Conservation (phyloP, 2,888 invertebrate genomes). For the Oasisia sp. region DNA sequence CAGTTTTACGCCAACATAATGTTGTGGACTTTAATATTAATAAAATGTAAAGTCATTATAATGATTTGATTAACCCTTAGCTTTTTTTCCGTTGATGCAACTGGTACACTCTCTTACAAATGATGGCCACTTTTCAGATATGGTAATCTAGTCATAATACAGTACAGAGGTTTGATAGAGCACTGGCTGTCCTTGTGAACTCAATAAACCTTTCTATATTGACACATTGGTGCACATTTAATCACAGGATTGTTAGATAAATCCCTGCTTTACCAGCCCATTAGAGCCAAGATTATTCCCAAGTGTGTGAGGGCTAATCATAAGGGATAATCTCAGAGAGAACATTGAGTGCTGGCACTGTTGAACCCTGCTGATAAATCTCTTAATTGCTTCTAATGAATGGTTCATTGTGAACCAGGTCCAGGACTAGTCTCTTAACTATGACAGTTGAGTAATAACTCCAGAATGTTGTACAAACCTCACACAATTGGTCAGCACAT, state of each 20-base stretch:
- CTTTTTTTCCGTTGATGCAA: not conserved
- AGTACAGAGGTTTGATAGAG: not conserved
- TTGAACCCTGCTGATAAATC: constrained; percentile 8
- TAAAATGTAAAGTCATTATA: not conserved
- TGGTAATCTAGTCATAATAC: not conserved
- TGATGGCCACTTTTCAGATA: not conserved
- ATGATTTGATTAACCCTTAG: too few relatives aligned
- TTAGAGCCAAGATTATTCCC: constrained; percentile 10
- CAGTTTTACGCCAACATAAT: not conserved
- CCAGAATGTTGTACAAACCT: not conserved
- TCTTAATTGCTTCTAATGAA: not conserved
- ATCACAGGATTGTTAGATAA: constrained; percentile 1
- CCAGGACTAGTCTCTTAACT: not conserved
- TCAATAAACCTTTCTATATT: not conserved
- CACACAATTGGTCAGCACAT: not conserved
- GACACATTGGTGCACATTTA: constrained; percentile 12
- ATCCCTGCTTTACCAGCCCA: not conserved
- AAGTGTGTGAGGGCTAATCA: not conserved
- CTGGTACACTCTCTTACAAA: not conserved
- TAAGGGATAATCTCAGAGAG: not conserved
- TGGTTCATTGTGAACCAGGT: not conserved
- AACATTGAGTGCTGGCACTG: not conserved
- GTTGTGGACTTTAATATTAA: not conserved
- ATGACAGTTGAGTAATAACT: not conserved
- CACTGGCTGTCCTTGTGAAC: not conserved